Base-by-base conservation (phyloP, 1,140 invertebrate genomes). In the Chironomus tepperi region DNA sequence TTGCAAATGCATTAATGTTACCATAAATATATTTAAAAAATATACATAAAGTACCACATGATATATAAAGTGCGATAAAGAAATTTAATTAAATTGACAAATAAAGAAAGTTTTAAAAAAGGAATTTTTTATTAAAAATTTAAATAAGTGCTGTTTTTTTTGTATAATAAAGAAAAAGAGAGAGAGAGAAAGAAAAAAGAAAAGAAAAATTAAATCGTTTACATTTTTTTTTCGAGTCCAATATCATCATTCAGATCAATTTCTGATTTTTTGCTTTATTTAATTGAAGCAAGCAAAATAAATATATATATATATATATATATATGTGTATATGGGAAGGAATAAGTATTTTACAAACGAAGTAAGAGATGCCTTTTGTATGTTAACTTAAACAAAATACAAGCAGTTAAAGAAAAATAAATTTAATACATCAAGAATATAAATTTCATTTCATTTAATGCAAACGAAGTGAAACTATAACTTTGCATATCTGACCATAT, bases 351-450 rank as follows among this genome's bases (percentile, higher is more conserved):
- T 16, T 21, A 21, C 65, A 12, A 18, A 57, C 65, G 16, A 18
- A 57, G 47, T 57, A 57, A n/a, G 47, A 57, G 47, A 57, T 57
- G 65, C 65, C 65, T 70, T 70, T 70, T 70, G 64, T 70, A 70
- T 70, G 65, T 70, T 70, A 70, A 70, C 65, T 70, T 70, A 19
- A 70, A 18, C 16, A 19, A 19, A 70, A 19, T 9, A 70, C n/a
- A 19, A 67, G 64, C 64, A 67, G 16, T 16, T 57, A 67, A 67
- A 70, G 18, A 70, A 70, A 70, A 70, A 21, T 70, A 70, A 70
- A 70, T 70, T 70, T 70, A 70, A 70, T 70, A 70, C 65, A 70
- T 70, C 65, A 70, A 70, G 65, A 70, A 70, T 70, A 70, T 70
- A 70, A 70, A 70, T 70, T 70, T 70, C 65, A 70, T 70, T 70